Conservation (phyloP, 2,113 vertebrate genomes). For the Cottus gobio region DNA sequence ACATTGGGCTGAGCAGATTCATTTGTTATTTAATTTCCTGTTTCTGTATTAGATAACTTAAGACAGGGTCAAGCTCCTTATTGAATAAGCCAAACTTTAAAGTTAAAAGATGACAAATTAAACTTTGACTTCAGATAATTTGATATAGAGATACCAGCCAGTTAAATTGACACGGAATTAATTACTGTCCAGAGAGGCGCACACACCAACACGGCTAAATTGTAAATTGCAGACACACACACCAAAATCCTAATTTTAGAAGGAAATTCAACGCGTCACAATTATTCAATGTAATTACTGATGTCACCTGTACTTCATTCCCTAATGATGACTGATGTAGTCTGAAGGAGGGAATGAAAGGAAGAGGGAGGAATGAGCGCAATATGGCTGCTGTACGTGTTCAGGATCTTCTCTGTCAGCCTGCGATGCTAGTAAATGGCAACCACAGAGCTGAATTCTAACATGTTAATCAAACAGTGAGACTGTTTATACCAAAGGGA, state of each 20-base stretch:
- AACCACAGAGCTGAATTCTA: conserved; percentile 51
- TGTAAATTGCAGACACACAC: background rate
- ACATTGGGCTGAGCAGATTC: background rate
- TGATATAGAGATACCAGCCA: conserved; percentile 9
- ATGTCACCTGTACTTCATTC: conserved; percentile 23
- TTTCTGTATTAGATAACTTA: background rate
- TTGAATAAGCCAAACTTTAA: conserved; percentile 15
- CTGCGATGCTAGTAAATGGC: conserved; percentile 39
- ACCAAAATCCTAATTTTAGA: conserved; percentile 3
- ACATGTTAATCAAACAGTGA: conserved; percentile 53
- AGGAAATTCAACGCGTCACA: conserved; percentile 33
- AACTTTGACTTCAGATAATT: conserved; percentile 29
- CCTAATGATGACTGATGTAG: conserved; percentile 36
- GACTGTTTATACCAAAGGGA: conserved; percentile 35
- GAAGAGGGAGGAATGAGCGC: background rate
- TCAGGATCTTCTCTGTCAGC: conserved; percentile 12
- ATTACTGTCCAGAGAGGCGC: conserved; percentile 16
- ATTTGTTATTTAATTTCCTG: conserved; percentile 4
- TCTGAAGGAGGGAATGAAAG: background rate
- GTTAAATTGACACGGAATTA: conserved; percentile 30
- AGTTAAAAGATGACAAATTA: conserved; percentile 23
- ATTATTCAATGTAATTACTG: conserved; percentile 36
- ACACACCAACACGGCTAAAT: background rate
- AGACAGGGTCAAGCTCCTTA: background rate
- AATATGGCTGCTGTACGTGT: background rate